Conservation (phyloP, 2,113 vertebrate genomes). For the Limnothrissa miodon region DNA sequence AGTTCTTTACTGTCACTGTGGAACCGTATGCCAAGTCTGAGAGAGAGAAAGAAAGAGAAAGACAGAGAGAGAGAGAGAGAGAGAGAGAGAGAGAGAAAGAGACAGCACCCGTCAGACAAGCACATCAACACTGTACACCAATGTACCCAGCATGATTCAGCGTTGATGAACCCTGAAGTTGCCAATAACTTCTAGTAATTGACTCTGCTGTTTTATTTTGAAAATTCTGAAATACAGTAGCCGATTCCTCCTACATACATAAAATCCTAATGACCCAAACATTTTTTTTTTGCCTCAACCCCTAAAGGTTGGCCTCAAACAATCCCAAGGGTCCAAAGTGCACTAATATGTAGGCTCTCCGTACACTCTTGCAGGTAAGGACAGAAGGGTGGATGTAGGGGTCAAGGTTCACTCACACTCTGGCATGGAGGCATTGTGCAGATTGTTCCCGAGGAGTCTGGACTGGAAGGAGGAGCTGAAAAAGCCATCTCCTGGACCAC, state of each 20-base stretch:
- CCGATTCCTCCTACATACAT: too few relatives aligned
- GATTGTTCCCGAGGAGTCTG: conserved; percentile 89
- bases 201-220: not conserved
- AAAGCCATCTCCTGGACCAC: conserved; percentile 95
- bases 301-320: not conserved
- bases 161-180: not conserved
- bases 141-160: not conserved
- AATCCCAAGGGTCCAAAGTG: not conserved
- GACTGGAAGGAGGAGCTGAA: conserved; percentile 98
- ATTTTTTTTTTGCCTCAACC: not conserved
- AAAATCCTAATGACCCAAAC: too few relatives aligned
- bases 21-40: conserved; percentile 93
- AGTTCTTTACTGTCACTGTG: conserved; percentile 88
- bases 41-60: not conserved
- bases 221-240: too few relatives aligned
- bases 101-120: not conserved
- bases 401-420: conserved; percentile 76
- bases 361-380: too few relatives aligned
- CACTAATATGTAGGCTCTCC: too few relatives aligned
- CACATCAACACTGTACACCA: not conserved
- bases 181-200: not conserved
- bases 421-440: conserved; percentile 91
- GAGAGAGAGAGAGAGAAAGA: too few relatives aligned
- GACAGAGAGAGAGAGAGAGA: too few relatives aligned
- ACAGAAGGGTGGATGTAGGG: not conserved